Conservation (phyloP, 2,888 invertebrate species). For the Embidobia sp. region DNA sequence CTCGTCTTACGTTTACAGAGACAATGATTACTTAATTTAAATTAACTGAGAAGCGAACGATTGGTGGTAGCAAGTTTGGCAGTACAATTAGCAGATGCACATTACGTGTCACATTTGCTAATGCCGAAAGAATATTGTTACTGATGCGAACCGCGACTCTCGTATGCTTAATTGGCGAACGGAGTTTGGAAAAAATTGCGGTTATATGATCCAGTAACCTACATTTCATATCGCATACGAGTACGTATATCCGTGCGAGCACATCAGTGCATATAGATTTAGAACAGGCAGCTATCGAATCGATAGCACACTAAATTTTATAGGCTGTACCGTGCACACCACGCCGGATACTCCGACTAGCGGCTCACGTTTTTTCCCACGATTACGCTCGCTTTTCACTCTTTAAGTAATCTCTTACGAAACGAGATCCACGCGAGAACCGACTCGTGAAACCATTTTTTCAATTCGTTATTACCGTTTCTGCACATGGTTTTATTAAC, state of each 20-base stretch:
- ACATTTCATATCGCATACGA: slow-evolving; percentile 72
- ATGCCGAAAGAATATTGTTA: slow-evolving; percentile 52
- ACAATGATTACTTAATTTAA: no score
- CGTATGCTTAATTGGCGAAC: slow-evolving; percentile 75
- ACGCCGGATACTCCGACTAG: slow-evolving; percentile 40
- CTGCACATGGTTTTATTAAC: no score
- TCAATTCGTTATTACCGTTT: no score
- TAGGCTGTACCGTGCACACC: slow-evolving; percentile 66
- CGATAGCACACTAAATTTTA: slow-evolving; percentile 78
- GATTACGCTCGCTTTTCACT: neutral
- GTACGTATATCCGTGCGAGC: slow-evolving; percentile 74
- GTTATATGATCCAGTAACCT: slow-evolving; percentile 78
- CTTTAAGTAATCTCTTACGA: no score
- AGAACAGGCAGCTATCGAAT: slow-evolving; percentile 77
- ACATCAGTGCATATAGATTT: slow-evolving; percentile 76
- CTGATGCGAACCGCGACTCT: slow-evolving; percentile 64
- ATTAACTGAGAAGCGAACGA: no score
- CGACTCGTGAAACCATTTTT: no score
- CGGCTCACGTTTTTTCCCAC: no score
- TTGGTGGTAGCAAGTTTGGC: no score
- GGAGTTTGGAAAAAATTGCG: slow-evolving; percentile 71
- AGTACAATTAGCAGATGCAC: slow-evolving; percentile 8
- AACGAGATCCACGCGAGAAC: slow-evolving; percentile 3
- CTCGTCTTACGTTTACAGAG: no score
- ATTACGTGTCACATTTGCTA: slow-evolving; percentile 22